Evolutionary conservation across 2,888 invertebrate species (phyloP), one percentile per base, ranked within the genome.

Genomic region (Noctua fimbriata): DNA sequence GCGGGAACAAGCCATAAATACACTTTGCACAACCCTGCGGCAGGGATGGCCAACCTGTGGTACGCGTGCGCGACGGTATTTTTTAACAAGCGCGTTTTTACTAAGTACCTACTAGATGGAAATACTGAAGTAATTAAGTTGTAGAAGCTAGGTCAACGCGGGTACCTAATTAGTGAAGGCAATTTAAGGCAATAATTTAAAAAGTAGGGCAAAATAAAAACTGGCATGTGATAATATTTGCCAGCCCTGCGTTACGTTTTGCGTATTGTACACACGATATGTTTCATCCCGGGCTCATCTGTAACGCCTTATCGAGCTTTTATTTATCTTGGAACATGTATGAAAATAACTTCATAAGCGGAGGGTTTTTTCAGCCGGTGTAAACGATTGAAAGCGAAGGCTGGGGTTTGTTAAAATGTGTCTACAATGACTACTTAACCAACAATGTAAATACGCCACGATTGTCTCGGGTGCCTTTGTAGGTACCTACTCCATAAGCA

Each of bases 1-100:
- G 70, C 76, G 65, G 58, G 73, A 82, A 72, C 78, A 82, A 14
- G 79, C 77, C 65, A 83, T 89, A 83, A 87, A 87, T 87, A 79
- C 71, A 71, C 72, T 60, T 81, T 76, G 69, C 69, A 74, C 74
- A 77, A 83, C 78, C 86, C 86, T 67, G 67, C 47, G 58, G 47
- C 71, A 83, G 87, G 63, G 58, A 49, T 58, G 47, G 36, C 47
- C 44, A 63, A 82, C 83, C 47, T 63, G 55, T 52, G 21, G 55
- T 47, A 75, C 44, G 67, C 32, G 21, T 44, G 44, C n/a, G 44
- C 67, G 67, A 44, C n/a, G 7, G 16, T 32, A 67, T 16, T 67
- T 67, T 67, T 67, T 44, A 44, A 28, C 28, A 28, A 18, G 60
- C 9, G 18, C 18, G 28, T 9, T 28, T 60, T 60, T 60, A 28